Conservation (phyloP, 2,888 invertebrate genomes). For the Masnerella sp. region DNA sequence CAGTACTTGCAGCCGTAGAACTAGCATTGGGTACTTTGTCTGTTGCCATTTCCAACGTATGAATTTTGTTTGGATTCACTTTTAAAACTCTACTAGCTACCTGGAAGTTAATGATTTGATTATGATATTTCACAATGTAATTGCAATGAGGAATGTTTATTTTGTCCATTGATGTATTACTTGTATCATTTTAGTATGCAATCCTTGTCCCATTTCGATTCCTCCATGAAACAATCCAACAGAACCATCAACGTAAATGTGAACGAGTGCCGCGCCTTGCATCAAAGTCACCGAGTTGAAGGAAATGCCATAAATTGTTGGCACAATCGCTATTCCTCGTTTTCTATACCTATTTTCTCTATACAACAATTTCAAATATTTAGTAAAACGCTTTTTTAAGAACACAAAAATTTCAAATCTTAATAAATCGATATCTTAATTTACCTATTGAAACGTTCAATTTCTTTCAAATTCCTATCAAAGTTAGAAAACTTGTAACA, state of each 20-base stretch:
- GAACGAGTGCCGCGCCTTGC: slow-evolving; percentile 90
- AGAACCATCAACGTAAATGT: slow-evolving; percentile 88
- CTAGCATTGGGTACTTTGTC: slow-evolving; percentile 94
- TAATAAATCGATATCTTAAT: slow-evolving; percentile 56
- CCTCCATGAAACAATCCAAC: slow-evolving; percentile 81
- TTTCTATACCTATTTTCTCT: slow-evolving; percentile 90
- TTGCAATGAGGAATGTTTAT: no score
- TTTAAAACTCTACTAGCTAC: slow-evolving; percentile 86
- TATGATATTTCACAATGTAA: no score
- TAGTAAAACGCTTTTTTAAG: no score
- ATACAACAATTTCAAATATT: no score
- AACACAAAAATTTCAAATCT: slow-evolving; percentile 68
- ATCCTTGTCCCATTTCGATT: slow-evolving; percentile 88
- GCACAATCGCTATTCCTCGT: slow-evolving; percentile 87
- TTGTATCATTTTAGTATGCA: slow-evolving; percentile 96
- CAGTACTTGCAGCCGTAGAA: slow-evolving; percentile 90
- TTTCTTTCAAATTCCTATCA: slow-evolving; percentile 79
- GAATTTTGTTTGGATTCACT: slow-evolving; percentile 84
- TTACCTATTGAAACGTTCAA: slow-evolving; percentile 85
- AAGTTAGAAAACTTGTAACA: slow-evolving; percentile 85
- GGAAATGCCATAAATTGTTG: slow-evolving; percentile 84
- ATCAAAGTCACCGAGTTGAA: slow-evolving; percentile 76
- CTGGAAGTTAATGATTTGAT: no score
- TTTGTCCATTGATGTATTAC: no score
- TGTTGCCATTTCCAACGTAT: slow-evolving; percentile 88